phyloP scores from a whole-genome alignment of 1,140 invertebrate species.

The Calephelis nemesis region DNA sequence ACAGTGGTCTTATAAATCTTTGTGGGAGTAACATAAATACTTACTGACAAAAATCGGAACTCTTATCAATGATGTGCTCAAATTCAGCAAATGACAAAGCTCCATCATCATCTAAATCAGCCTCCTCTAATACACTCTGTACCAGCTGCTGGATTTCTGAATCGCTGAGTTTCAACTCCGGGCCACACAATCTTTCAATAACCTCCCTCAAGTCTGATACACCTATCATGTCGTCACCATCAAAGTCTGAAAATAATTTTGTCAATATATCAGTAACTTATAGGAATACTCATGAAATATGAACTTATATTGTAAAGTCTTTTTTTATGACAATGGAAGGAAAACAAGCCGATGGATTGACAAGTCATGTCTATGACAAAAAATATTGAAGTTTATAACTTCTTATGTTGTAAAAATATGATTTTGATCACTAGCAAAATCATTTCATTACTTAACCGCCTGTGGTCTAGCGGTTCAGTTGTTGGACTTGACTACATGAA shows the following conservation, averaged over 20 bases:
- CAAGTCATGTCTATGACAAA: too few species aligned
- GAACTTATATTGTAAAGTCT: too few species aligned
- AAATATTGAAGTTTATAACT: too few species aligned
- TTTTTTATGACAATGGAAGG: neutral
- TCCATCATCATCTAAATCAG: conserved; percentile 95
- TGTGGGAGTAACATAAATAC: conserved; percentile 29
- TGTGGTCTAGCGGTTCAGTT: too few species aligned
- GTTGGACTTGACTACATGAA: too few species aligned
- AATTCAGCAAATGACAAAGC: conserved; percentile 96
- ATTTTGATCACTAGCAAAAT: too few species aligned
- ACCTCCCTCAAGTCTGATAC: conserved; percentile 87
- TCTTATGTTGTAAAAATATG: too few species aligned
- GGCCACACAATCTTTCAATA: conserved; percentile 84
- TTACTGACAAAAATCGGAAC: conserved; percentile 93
- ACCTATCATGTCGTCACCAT: conserved; percentile 94
- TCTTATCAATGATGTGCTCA: conserved; percentile 96
- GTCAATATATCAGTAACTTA: neutral
- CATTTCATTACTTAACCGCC: too few species aligned
- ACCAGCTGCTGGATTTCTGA: conserved; percentile 84
- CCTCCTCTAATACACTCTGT: conserved; percentile 90
- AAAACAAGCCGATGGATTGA: too few species aligned
- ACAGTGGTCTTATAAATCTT: neutral
- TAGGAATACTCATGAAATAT: too few species aligned
- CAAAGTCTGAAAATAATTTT: conserved; percentile 86
- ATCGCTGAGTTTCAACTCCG: conserved; percentile 83